These are phyloP conservation scores for Prosapia bicincta DNA, from an alignment of 2,888 invertebrate genomes.

Conservation along the genomic window DNA sequence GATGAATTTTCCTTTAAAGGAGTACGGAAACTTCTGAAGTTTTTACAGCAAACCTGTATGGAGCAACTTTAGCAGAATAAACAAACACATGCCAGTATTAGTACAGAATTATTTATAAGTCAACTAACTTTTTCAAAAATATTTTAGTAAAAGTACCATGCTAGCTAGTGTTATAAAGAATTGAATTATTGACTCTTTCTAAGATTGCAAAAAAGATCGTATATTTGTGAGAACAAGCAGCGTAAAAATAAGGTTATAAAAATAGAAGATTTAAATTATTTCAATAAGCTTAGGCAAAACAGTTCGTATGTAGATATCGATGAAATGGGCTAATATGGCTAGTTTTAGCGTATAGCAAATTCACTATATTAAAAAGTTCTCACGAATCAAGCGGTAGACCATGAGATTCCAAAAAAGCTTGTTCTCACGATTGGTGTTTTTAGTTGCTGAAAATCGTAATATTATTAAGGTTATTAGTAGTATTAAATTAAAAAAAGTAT, in stretches of 20 bases:
- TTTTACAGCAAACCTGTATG: no score
- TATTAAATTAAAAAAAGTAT: no score
- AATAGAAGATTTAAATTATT: conserved; percentile 5
- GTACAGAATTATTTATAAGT: no score
- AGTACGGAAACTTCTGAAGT: no score
- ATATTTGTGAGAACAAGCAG: conserved; percentile 6
- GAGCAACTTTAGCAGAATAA: no score
- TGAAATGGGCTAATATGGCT: conserved; percentile 1
- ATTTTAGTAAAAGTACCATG: no score
- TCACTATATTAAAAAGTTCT: conserved; percentile 3
- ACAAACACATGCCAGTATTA: no score
- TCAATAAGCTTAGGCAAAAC: neutral
- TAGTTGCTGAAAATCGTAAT: conserved; percentile 4
- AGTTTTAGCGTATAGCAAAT: neutral
- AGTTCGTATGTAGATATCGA: conserved; percentile 1
- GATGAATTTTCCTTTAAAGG: no score
- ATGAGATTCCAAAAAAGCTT: neutral
- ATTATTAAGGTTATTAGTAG: conserved; percentile 8
- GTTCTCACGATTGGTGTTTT: neutral
- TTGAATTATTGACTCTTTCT: conserved; percentile 1
- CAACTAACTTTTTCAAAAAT: no score
- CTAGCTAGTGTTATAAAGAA: neutral
- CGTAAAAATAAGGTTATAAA: conserved; percentile 6
- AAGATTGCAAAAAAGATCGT: neutral
- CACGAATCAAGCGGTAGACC: neutral